A percentile compares a stretch with the other conserved stretches of the same genome.
Conservation (phyloP, 30 jellyfish, hydroid and myxozoan genomes). For the Hydractinia echinata region DNA sequence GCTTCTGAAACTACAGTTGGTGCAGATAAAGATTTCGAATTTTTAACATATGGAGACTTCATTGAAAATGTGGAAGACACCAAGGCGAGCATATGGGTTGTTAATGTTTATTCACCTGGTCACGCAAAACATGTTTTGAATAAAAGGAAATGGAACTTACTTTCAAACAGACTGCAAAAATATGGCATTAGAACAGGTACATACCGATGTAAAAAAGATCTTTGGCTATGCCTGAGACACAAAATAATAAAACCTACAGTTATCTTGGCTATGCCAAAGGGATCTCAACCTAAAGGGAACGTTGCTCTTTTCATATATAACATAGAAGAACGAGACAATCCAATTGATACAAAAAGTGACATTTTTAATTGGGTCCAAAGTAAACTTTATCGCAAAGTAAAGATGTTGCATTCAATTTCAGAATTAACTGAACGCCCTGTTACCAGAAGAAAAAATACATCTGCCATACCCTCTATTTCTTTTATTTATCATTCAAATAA, state of each 20-base stretch:
- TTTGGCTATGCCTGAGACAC: conserved; percentile 37
- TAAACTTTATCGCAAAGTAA: conserved; percentile 50
- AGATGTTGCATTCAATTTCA: conserved; percentile 16
- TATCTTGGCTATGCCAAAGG: conserved; percentile 80
- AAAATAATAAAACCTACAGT: conserved; percentile 41
- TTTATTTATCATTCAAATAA: conserved; percentile 19
- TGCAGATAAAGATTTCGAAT: background rate
- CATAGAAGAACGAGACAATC: background rate
- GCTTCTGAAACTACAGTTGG: background rate
- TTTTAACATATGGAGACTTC: conserved; percentile 39
- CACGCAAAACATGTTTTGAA: conserved; percentile 1
- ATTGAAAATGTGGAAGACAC: conserved; percentile 89
- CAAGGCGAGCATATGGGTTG: conserved; percentile 91
- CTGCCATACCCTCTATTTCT: conserved; percentile 16
- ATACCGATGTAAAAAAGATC: conserved; percentile 54
- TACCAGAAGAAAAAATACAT: background rate
- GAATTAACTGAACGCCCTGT: conserved; percentile 8
- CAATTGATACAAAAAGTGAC: conserved; percentile 23
- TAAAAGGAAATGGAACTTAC: conserved; percentile 44
- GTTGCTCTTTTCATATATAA: conserved; percentile 53
- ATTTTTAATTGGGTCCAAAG: conserved; percentile 65
- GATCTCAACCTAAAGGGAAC: conserved; percentile 71
- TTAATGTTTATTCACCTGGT: conserved; percentile 44
- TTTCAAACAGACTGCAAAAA: conserved; percentile 31
- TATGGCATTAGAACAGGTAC: conserved; percentile 80